phyloP scores from a whole-genome alignment of 1,140 invertebrate species.

The Grapholita molesta region DNA sequence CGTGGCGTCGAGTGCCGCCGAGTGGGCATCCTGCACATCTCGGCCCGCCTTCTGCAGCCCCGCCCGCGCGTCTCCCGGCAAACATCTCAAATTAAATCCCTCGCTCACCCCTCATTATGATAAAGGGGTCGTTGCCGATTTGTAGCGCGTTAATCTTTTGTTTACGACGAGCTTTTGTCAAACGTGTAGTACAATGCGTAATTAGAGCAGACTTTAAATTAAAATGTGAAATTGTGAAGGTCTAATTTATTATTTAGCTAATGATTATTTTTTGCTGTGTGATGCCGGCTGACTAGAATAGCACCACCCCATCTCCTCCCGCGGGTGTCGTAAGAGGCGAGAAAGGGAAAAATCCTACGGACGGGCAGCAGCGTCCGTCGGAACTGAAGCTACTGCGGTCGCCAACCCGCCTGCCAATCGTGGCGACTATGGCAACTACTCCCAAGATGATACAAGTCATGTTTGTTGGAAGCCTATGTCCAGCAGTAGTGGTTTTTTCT shows the following conservation, averaged over 20 bases:
- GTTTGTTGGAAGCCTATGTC: too few species aligned
- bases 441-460: too few species aligned
- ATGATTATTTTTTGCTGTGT: too few species aligned
- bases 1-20: slow-evolving; percentile 31
- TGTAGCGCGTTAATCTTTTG: background rate
- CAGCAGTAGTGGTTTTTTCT: too few species aligned
- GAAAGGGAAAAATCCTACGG: too few species aligned
- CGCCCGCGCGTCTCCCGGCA: slow-evolving; percentile 39
- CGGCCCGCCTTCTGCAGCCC: slow-evolving; percentile 36
- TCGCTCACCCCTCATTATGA: slow-evolving; percentile 31
- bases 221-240: background rate
- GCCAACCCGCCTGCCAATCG: too few species aligned
- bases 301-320: too few species aligned
- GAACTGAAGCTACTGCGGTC: too few species aligned
- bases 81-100: slow-evolving; percentile 32
- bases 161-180: background rate
- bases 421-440: too few species aligned
- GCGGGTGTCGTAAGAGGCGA: too few species aligned
- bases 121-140: slow-evolving; percentile 23
- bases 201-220: background rate
- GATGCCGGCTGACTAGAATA: too few species aligned
- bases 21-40: slow-evolving; percentile 56
- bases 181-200: background rate
- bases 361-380: too few species aligned
- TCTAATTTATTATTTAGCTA: background rate